Evolutionary conservation across 2,888 invertebrate genomes (phyloP), one percentile per base, ranked within the genome.

Genomic region (Cloeon dipterum): DNA sequence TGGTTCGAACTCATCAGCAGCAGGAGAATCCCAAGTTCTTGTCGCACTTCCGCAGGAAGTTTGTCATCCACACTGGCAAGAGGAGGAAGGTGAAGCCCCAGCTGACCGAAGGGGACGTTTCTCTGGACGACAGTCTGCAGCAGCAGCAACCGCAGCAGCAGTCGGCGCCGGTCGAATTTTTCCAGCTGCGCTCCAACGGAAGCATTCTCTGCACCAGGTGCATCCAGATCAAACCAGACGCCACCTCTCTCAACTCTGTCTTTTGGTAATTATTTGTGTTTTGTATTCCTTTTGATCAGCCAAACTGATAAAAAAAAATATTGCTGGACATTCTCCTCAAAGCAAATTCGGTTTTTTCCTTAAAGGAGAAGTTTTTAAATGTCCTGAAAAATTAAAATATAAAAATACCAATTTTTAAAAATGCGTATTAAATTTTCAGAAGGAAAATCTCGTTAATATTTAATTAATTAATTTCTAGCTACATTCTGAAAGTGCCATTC

Each of bases 1-100:
- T 93, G 1, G 82, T 96, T 2, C 63, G 94, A 35, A 94, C 91
- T 11, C 88, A 94, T 54, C 96, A 94, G 56, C 98, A 98, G 54
- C 96, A 98, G 57, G 98, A 98, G 59, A 94, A 91, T 57, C 70
- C 93, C 43, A 96, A 91, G 58, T 98, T 98, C 52, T 74, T 99
- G 70, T 82, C 96, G 3, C 96, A 98, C 56, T 98, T 98, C 58
- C 85, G 89, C 50, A 62, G 78, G 41, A 77, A 86, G 53, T 94
- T 98, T 59, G 74, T 96, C 26, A 91, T 98, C 41, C 79, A 79
- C 45, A 74, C 74, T 42, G 91, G 89, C 35, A 83, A 81, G 55
- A 62, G 38, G n/a, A 32, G 32, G 4, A 17, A 14, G 20, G 18
- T 23, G 20, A 7, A 1, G 25, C 21, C 3, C 13, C 17, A 5